Evolutionary conservation across 2,797 vertebrate genomes (phyloP), one percentile per base, ranked within the genome.

Genomic region (Labroides dimidiatus): DNA sequence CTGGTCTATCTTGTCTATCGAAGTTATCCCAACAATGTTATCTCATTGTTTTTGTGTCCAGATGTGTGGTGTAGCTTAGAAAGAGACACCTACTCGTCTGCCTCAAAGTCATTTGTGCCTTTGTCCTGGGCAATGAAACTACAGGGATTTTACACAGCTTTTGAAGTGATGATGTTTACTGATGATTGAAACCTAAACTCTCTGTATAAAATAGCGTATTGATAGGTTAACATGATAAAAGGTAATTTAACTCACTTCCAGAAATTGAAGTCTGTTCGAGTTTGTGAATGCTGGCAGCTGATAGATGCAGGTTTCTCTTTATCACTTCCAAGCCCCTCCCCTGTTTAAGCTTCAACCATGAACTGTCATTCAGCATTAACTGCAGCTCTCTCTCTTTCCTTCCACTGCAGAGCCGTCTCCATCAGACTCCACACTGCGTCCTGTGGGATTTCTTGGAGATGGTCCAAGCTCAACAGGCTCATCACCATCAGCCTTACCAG

Each of bases 401-500:
- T 80, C 27, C 24, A 54, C 6, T 74, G 51, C 72, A 93, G 92
- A 87, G 70, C 67, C 85, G 49, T 76, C 84, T 77, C 77, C 56
- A 56, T 66, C 82, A 66, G 75, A 78, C 55, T 77, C 83, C 21
- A 83, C 62, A 47, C 39, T 72, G 3, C 36, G 39, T 2, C 57
- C 76, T 24, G 23, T 81, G 45, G 81, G 72, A 81, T 77, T 84
- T 81, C 16, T 77, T 20, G 67, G 41, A 72, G 65, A 82, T 77
- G 69, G 57, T 67, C 60, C 76, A 78, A 85, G 77, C 64, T 64
- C 87, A 80, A 75, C 59, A 70, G 45, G 62, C 70, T 80, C 78
- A 53, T 73, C 82, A 69, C 78, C 83, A 58, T 82, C 85, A 19
- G 69, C 89, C 80, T 92, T 90, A 89, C 62, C 84, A 54, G 61